Conservation (phyloP, 1,140 invertebrate genomes). For the Drosophila athabasca region DNA sequence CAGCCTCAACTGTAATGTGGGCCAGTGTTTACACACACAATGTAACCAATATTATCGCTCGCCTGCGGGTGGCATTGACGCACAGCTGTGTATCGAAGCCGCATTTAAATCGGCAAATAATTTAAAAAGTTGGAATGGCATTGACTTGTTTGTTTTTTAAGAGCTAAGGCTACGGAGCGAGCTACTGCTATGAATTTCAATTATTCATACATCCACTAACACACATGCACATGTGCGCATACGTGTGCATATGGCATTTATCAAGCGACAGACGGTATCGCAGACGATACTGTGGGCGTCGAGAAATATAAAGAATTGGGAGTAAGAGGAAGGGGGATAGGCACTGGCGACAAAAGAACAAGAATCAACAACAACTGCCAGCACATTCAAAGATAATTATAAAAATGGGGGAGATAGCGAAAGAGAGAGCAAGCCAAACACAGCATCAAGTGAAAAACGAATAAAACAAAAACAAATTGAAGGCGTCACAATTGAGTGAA, state of each 20-base stretch:
- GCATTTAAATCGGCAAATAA: slow-evolving; percentile 56
- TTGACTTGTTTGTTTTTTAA: slow-evolving; percentile 43
- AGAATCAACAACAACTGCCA: slow-evolving; percentile 36
- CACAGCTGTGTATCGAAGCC: slow-evolving; percentile 11
- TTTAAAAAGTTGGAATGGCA: slow-evolving; percentile 47
- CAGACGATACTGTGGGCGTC: slow-evolving; percentile 46
- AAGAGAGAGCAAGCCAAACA: slow-evolving; percentile 15
- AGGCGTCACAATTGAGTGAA: slow-evolving; percentile 69
- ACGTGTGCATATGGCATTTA: slow-evolving; percentile 7
- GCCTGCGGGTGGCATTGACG: slow-evolving; percentile 15
- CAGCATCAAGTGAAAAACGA: slow-evolving; percentile 14
- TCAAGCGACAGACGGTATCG: slow-evolving; percentile 42
- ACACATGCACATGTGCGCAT: slow-evolving; percentile 4
- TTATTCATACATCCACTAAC: slow-evolving; percentile 1
- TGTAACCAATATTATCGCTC: slow-evolving; percentile 3
- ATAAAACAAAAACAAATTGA: slow-evolving; percentile 58
- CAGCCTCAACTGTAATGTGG: slow-evolving; percentile 21
- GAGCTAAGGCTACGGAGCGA: not conserved
- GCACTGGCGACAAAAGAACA: slow-evolving; percentile 21
- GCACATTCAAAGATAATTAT: slow-evolving; percentile 48
- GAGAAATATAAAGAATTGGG: slow-evolving; percentile 26
- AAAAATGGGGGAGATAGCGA: slow-evolving; percentile 34
- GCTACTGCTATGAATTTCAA: slow-evolving; percentile 22
- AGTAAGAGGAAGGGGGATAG: slow-evolving; percentile 20
- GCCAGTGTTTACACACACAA: slow-evolving; percentile 46